Base-by-base conservation (phyloP, 2,797 vertebrate species). In the Psittacula echo region DNA sequence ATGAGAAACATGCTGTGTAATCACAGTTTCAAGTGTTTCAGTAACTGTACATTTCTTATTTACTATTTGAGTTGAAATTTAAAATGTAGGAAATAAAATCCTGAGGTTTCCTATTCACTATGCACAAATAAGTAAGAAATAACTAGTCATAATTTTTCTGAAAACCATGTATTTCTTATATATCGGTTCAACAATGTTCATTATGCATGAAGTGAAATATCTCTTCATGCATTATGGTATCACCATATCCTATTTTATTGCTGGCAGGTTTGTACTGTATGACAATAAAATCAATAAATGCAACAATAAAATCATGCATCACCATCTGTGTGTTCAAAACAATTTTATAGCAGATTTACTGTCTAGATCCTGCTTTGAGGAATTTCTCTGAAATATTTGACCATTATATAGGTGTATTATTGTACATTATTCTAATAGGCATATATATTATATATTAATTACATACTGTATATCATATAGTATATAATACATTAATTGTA, bases 231-330 rank as follows among this genome's bases (percentile, higher is more conserved):
- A 51, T 94, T 81, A 65, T 65, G 26, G 27, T 58, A 48, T 56
- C 90, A 82, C 87, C 48, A 19, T 41, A 39, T 65, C 73, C 53
- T 86, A 13, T 86, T 95, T 93, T 85, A 89, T 84, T 85, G 48
- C 77, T 61, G 54, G 34, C 48, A 93, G 54, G 58, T 86, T 89
- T 85, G 56, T 80, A 41, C 81, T 34, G 13, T 76, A 86, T 58
- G n/a, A 79, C 87, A 78, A 87, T 71, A 84, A 96, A 96, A 89
- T 87, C 80, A 93, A 96, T 89, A 93, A 85, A 95, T 48, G 32
- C 61, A 91, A 75, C 53, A 88, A 75, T 90, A 94, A 96, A 96
- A 93, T 85, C 51, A 78, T 76, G 54, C 62, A 67, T 95, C 58
- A 41, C n/a, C 44, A 54, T 79, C 83, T 90, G 54, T 56, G 56